Conservation (phyloP, 2,888 invertebrate genomes). For the Sphaerophoria taeniata region DNA sequence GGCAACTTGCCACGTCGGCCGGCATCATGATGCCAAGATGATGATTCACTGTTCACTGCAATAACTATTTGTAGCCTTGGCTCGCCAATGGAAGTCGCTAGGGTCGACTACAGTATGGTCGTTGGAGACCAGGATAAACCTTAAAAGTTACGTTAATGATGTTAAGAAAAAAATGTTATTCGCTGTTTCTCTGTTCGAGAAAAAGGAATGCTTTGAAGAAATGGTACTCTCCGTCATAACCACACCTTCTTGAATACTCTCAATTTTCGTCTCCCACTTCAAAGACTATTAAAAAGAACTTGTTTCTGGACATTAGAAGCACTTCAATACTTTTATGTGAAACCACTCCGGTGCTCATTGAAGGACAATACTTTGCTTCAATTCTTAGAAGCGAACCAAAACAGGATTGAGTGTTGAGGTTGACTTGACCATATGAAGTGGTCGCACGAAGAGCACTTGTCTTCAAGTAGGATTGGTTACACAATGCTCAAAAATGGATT, state of each 20-base stretch:
- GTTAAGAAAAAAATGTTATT: constrained; percentile 64
- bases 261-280: no score
- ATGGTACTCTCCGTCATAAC: not conserved
- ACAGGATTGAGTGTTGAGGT: not conserved
- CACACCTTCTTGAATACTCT: not conserved
- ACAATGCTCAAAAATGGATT: constrained; percentile 36
- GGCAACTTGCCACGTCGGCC: no score
- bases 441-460: constrained; percentile 45
- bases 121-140: constrained; percentile 47
- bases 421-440: constrained; percentile 54
- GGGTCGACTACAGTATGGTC: constrained; percentile 16
- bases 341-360: constrained; percentile 38
- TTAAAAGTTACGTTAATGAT: constrained; percentile 62
- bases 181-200: not conserved
- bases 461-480: constrained; percentile 50
- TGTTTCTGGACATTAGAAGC: constrained; percentile 55
- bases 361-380: constrained; percentile 8
- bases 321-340: constrained; percentile 45
- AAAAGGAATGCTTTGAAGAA: not conserved
- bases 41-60: no score
- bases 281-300: constrained; percentile 46
- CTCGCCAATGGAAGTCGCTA: constrained; percentile 54
- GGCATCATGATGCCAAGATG: no score
- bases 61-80: no score
- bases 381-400: not conserved